A percentile compares a stretch with the other conserved stretches of the same genome.
These are phyloP conservation scores for Alexandromys fortis DNA, from an alignment of 2,113 vertebrate genomes.

Conservation along the genomic window DNA sequence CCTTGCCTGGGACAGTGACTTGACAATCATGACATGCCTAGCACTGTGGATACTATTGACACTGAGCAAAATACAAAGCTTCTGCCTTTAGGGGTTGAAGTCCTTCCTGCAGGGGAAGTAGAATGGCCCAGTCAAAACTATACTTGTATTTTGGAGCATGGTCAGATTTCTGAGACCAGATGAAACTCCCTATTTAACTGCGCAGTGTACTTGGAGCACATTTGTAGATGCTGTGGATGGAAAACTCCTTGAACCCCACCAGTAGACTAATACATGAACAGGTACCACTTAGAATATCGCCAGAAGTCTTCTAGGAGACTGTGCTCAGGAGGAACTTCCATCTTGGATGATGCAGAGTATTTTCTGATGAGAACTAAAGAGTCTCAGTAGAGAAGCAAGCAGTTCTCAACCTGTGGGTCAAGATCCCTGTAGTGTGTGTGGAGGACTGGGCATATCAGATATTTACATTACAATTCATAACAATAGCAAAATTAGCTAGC, in stretches of 20 bases:
- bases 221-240: not conserved
- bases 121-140: not conserved
- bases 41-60: not conserved
- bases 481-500: not conserved
- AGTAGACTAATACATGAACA: not conserved
- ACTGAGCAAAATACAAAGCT: not conserved
- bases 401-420: not conserved
- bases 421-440: not conserved
- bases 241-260: not conserved
- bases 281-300: not conserved
- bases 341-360: not conserved
- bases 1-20: not conserved
- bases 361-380: not conserved
- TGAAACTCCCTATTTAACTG: not conserved
- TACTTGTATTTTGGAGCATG: too few relatives aligned
- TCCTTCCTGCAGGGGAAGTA: not conserved
- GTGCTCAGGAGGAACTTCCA: slow-evolving; percentile 10
- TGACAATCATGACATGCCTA: not conserved
- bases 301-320: not conserved
- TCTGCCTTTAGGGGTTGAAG: not conserved
- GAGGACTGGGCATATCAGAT: too few relatives aligned
- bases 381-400: not conserved
- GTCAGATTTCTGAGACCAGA: not conserved
- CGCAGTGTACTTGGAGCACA: not conserved
- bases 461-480: not conserved